Percentiles rank a stretch among this genome's conserved stretches.
Conservation (phyloP, 1,140 invertebrate species). For the Drosophila truncata region DNA sequence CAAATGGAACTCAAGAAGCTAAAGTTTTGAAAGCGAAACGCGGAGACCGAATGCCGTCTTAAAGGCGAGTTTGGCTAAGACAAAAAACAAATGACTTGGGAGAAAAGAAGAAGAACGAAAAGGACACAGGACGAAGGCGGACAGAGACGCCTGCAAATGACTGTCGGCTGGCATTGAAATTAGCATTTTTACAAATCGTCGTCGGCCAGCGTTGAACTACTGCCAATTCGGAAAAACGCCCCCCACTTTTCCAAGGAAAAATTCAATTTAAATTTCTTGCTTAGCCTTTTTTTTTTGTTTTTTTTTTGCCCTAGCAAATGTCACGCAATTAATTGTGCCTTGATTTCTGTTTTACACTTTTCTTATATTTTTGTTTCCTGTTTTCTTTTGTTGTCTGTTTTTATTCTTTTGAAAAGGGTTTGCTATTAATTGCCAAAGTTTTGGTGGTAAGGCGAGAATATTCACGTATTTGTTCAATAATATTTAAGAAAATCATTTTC, state of each 20-base stretch:
- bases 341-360: conserved; percentile 79
- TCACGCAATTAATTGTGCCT: conserved; percentile 80
- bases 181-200: conserved; percentile 56
- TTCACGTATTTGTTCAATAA: conserved; percentile 8
- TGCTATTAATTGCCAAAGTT: conserved; percentile 75
- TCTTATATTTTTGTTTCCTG: conserved; percentile 18
- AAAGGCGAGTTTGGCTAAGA: conserved; percentile 33
- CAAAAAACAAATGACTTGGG: conserved; percentile 42
- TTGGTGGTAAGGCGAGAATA: conserved; percentile 7
- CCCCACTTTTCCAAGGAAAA: conserved; percentile 15
- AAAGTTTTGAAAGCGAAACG: conserved; percentile 13
- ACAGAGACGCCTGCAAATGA: conserved; percentile 40
- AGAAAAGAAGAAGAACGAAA: neutral
- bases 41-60: conserved; percentile 14
- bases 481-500: neutral
- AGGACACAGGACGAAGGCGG: neutral
- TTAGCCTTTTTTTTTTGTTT: conserved; percentile 19
- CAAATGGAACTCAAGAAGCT: conserved; percentile 23
- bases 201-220: conserved; percentile 30
- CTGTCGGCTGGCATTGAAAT: conserved; percentile 51
- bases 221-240: conserved; percentile 31
- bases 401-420: conserved; percentile 39
- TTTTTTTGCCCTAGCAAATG: conserved; percentile 59
- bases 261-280: conserved; percentile 62
- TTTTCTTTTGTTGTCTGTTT: conserved; percentile 49